These are phyloP conservation scores for Poliocrania exsul DNA, from an alignment of 2,797 vertebrate genomes.

Conservation along the genomic window DNA sequence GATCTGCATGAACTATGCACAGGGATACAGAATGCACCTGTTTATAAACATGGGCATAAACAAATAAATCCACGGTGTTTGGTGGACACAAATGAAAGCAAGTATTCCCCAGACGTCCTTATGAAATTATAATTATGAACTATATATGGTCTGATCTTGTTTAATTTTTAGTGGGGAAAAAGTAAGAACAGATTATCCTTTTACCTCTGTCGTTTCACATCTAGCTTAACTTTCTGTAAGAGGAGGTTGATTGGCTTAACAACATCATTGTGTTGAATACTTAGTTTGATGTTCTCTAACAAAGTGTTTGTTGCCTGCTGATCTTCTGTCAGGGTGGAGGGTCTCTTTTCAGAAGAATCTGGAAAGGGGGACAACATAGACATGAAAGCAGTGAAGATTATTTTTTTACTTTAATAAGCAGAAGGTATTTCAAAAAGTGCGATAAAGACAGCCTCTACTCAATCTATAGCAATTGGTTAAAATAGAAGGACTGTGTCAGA, in stretches of 20 bases:
- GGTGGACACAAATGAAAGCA: background rate
- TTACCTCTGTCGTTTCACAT: slow-evolving; percentile 89
- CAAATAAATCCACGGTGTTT: background rate
- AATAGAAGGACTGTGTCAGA: background rate
- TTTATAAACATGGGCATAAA: background rate
- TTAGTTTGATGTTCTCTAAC: slow-evolving; percentile 88
- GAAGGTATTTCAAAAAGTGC: background rate
- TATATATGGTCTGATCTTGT: background rate
- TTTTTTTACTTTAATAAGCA: background rate
- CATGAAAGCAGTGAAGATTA: background rate
- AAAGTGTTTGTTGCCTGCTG: slow-evolving; percentile 86
- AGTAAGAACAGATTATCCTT: background rate
- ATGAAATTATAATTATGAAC: background rate
- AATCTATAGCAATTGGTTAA: background rate
- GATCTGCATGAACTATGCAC: background rate
- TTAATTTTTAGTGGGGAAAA: background rate
- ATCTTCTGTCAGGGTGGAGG: slow-evolving; percentile 80
- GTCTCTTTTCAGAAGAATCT: slow-evolving; percentile 87
- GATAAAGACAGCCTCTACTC: background rate
- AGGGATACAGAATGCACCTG: background rate
- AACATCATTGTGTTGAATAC: slow-evolving; percentile 93
- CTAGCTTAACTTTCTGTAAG: slow-evolving; percentile 76
- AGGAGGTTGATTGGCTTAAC: slow-evolving; percentile 89
- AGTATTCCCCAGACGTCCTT: background rate
- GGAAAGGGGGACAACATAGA: background rate